Percentiles rank a stretch among this genome's conserved stretches.
Conservation (phyloP, 2,113 vertebrate genomes). For the Tyrannus savana region DNA sequence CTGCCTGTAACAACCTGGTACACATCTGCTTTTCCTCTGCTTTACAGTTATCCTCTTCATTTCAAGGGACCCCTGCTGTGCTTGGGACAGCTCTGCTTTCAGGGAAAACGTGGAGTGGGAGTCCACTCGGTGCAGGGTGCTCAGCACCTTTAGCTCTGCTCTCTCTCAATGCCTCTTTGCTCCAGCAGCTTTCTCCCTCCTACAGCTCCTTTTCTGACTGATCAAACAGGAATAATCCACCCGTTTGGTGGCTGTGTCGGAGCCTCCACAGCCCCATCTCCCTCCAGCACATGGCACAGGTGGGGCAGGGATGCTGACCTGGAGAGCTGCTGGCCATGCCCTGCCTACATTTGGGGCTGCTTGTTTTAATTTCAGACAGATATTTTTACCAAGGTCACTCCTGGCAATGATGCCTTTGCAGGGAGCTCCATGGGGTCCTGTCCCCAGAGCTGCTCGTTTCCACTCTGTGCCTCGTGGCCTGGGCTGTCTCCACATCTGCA, state of each 20-base stretch:
- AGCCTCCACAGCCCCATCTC: rapidly evolving
- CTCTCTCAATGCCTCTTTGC: not conserved
- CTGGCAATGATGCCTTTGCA: rapidly evolving
- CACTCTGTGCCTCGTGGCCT: rapidly evolving
- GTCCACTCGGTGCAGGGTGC: not conserved
- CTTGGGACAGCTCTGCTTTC: not conserved
- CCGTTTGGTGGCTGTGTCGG: not conserved
- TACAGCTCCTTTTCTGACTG: not conserved
- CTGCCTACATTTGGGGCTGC: rapidly evolving
- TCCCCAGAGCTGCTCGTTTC: not conserved
- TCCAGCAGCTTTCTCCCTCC: not conserved
- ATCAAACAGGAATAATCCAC: rapidly evolving
- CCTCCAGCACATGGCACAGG: rapidly evolving
- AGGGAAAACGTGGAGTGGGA: not conserved
- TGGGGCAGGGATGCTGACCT: not conserved
- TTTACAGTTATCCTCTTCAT: not conserved
- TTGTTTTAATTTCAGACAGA: rapidly evolving
- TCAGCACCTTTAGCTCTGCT: not conserved
- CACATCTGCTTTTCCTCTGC: not conserved
- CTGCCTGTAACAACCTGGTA: not conserved
- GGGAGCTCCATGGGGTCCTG: rapidly evolving
- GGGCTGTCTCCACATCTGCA: not conserved
- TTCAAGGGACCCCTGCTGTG: not conserved
- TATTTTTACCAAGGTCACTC: not conserved
- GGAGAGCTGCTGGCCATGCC: not conserved